phyloP scores from a whole-genome alignment of 2,113 vertebrate species.

The Cavia porcellus region DNA sequence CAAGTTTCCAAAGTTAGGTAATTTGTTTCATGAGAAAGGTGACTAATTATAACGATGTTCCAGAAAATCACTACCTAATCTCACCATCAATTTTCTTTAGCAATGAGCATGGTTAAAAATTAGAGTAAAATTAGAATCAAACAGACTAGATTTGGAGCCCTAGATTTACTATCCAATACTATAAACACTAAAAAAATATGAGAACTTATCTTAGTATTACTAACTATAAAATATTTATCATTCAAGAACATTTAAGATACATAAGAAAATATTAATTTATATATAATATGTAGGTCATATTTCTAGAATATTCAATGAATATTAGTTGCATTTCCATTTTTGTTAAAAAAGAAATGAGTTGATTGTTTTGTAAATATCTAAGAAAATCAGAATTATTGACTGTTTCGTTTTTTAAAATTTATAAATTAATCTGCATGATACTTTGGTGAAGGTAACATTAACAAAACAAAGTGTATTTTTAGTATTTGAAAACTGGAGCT shows the following conservation, averaged over 20 bases:
- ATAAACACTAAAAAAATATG: background rate
- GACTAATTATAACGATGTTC: background rate
- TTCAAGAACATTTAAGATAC: background rate
- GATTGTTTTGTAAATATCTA: background rate
- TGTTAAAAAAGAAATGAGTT: background rate
- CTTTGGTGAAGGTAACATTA: background rate
- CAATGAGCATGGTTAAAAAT: background rate
- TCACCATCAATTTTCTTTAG: background rate
- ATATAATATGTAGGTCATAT: background rate
- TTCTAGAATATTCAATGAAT: background rate
- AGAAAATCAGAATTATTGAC: background rate
- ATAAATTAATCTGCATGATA: background rate
- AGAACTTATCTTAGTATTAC: background rate
- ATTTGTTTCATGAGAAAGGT: background rate
- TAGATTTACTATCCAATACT: background rate
- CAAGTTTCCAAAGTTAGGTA: background rate
- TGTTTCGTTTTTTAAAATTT: slow-evolving; percentile 8
- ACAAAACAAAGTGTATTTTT: background rate
- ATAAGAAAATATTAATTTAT: background rate
- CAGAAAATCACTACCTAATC: background rate
- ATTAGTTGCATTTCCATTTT: background rate
- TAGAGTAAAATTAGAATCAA: background rate
- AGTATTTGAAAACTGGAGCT: background rate
- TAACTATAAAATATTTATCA: background rate
- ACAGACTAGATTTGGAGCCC: background rate